A percentile compares a stretch with the other conserved stretches of the same genome.
phyloP scores from a whole-genome alignment of 2,113 vertebrate genomes.

The Murina feae region DNA sequence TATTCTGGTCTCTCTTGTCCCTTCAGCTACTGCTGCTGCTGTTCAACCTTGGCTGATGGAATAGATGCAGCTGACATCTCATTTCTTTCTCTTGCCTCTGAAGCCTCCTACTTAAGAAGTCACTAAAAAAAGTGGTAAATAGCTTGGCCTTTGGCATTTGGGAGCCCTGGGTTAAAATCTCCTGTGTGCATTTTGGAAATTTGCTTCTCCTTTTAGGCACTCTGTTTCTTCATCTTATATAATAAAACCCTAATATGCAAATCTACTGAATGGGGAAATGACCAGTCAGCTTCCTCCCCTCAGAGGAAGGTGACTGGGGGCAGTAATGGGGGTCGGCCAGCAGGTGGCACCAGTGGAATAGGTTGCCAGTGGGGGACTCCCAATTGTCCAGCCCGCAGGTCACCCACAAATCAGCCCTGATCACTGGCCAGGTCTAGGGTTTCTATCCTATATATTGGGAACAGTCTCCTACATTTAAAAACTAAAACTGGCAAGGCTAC shows the following conservation, averaged over 20 bases:
- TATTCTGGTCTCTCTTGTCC: background rate
- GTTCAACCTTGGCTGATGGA: background rate
- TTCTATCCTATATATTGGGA: too few relatives aligned
- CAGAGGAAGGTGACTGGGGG: too few relatives aligned
- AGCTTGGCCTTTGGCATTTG: background rate
- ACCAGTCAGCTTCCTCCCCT: too few relatives aligned
- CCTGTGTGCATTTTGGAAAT: background rate
- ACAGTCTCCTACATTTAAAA: too few relatives aligned
- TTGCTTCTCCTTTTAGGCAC: background rate
- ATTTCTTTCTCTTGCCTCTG: background rate
- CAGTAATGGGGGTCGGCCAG: rapidly evolving
- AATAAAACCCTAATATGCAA: too few relatives aligned
- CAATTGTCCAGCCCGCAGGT: rapidly evolving
- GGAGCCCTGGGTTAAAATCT: background rate
- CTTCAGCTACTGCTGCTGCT: background rate
- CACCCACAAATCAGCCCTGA: too few relatives aligned
- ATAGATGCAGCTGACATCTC: background rate
- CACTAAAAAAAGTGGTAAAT: background rate
- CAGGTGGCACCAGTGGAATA: too few relatives aligned
- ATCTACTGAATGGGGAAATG: too few relatives aligned
- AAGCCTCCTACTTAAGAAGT: background rate
- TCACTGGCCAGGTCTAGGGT: too few relatives aligned
- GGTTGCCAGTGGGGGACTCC: too few relatives aligned
- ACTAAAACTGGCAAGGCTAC: too few relatives aligned
- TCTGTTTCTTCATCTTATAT: background rate